Percentiles rank a stretch among this genome's conserved stretches.
These are phyloP conservation scores for Dasyurus viverrinus DNA, from an alignment of 2,113 vertebrate species.

Conservation along the genomic window DNA sequence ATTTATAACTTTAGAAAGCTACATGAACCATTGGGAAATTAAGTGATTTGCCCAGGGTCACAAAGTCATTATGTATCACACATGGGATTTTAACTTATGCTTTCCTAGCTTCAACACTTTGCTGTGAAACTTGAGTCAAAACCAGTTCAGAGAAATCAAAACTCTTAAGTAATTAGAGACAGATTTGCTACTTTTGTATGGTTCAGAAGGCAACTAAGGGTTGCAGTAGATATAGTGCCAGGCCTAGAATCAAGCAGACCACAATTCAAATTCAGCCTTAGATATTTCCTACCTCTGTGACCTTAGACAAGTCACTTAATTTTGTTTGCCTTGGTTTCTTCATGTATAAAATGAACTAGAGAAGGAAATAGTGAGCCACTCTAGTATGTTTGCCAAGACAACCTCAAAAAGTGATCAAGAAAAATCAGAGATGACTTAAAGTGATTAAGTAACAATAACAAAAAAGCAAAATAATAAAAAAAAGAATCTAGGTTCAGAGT, in stretches of 20 bases:
- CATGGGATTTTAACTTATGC: background rate
- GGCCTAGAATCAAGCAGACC: background rate
- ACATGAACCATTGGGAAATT: background rate
- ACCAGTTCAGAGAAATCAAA: background rate
- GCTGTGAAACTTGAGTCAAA: background rate
- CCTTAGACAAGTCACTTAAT: no score
- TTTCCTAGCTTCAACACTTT: background rate
- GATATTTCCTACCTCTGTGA: background rate
- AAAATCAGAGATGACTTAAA: background rate
- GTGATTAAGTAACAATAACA: background rate
- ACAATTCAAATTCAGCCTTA: background rate
- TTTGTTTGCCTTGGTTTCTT: no score
- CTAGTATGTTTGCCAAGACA: no score
- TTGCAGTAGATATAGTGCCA: background rate
- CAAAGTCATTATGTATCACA: background rate
- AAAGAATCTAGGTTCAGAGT: background rate
- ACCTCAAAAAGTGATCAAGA: no score
- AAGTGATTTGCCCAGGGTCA: background rate
- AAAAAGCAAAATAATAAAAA: no score
- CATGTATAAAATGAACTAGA: no score
- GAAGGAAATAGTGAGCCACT: no score
- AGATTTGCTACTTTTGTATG: background rate
- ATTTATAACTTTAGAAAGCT: background rate
- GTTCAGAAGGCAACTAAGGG: background rate
- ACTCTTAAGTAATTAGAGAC: background rate